Percentiles rank a stretch among this genome's conserved stretches.
Evolutionary conservation across 2,888 invertebrate species (phyloP).

Genomic region (Imbricaverruca yamaguchii): DNA sequence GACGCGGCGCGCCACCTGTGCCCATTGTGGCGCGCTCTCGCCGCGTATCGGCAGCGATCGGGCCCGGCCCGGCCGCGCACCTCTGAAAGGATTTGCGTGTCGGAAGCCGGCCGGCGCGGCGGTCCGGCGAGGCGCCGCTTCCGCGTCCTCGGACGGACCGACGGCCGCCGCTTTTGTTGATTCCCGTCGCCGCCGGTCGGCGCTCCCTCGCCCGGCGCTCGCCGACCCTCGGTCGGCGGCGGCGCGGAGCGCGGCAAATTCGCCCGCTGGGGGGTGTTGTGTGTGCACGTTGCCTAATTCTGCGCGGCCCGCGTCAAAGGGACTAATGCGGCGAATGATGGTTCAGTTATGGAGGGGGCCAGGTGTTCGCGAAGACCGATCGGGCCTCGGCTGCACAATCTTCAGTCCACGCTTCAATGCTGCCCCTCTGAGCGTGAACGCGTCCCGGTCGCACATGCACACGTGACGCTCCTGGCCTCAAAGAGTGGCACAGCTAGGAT

Average conservation of each 20-base stretch:
- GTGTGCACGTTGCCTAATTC: background rate
- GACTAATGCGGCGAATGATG: background rate
- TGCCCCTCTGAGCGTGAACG: too few species aligned
- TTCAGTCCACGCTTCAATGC: too few species aligned
- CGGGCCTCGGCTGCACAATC: too few species aligned
- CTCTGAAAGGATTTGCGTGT: constrained; percentile 13
- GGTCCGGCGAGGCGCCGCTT: background rate
- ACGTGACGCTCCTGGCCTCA: too few species aligned
- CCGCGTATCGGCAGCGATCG: background rate
- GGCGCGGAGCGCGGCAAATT: background rate
- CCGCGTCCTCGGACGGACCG: background rate
- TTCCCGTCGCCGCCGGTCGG: background rate
- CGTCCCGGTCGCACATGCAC: too few species aligned
- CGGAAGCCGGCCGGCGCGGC: background rate
- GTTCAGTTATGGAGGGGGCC: too few species aligned
- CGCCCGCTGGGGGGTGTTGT: background rate
- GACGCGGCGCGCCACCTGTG: background rate
- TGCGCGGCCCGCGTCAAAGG: background rate
- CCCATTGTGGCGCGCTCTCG: background rate
- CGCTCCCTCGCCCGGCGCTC: background rate
- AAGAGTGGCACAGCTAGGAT: too few species aligned
- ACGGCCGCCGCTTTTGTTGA: background rate
- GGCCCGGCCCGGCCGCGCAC: background rate
- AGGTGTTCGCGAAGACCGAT: too few species aligned
- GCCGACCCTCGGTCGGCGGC: background rate